Base-by-base conservation (phyloP, 2,797 vertebrate species). In the Etheostoma nigrum region DNA sequence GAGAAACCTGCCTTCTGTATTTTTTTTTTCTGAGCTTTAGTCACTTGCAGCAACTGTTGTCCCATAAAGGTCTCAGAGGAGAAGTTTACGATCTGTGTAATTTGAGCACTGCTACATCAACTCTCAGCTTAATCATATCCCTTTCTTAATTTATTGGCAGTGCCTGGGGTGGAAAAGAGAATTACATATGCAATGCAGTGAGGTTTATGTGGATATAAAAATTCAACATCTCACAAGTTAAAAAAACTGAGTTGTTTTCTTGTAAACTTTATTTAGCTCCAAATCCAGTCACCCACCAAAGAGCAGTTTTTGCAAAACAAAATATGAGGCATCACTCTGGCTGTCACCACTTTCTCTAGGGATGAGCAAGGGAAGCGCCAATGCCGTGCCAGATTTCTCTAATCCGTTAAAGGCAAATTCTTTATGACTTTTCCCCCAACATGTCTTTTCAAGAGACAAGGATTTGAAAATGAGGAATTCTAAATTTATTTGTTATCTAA, bases 311-410 rank as follows among this genome's bases (percentile, higher is more conserved):
- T 53, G 30, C 66, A 23, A 27, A 60, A 58, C 73, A 40, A 82
- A 79, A 78, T 62, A 27, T 47, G n/a, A 69, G 47, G 42, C 71
- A 67, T 76, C 30, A 51, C n/a, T 89, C 82, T 40, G 27, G 14
- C 48, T 83, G 63, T 67, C 67, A 42, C 40, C 55, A 12, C 13
- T 27, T 45, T 70, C 75, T 81, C 69, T 48, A 33, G 78, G 75
- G 72, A 66, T 5, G 42, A 74, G 62, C 52, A 67, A 36, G 8
- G 12, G 21, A 53, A 53, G 45, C 6, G 72, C 42, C 42, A 21
- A 40, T 49, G 72, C 49, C 44, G 13, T 5, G 4, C n/a, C 48
- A 54, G 12, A 67, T 67, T 42, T 68, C 72, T 19, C 14, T 54
- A 23, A 76, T 69, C 25, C 40, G 49, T 75, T 65, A 57, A 65